Conservation (phyloP, 2,113 vertebrate genomes). For the Dipodomys stephensi region DNA sequence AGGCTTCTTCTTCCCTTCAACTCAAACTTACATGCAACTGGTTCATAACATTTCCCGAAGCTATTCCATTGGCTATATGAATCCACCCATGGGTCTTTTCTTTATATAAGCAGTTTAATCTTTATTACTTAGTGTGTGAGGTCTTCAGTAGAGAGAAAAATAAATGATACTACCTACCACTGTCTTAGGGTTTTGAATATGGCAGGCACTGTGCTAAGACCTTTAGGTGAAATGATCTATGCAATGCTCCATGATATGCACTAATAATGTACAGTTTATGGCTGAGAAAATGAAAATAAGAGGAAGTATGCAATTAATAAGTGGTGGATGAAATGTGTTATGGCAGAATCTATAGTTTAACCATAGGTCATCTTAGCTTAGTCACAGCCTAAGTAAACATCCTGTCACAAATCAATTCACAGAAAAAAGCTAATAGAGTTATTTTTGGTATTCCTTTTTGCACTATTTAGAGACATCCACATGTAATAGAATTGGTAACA, state of each 20-base stretch:
- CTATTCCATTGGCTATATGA: background rate
- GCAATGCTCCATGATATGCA: background rate
- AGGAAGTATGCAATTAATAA: background rate
- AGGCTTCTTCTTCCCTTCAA: background rate
- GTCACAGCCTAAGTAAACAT: background rate
- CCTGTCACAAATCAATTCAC: slow-evolving; percentile 1
- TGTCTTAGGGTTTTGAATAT: background rate
- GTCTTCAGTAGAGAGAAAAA: slow-evolving; percentile 20
- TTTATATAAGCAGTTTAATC: background rate
- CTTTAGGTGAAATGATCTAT: background rate
- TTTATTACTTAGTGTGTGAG: background rate
- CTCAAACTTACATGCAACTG: background rate
- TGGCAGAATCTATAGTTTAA: background rate
- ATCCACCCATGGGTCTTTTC: background rate
- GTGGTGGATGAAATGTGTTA: background rate
- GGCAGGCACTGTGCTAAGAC: background rate
- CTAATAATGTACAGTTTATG: background rate
- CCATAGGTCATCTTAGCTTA: background rate
- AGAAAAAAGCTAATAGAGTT: background rate
- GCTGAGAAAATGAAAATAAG: background rate
- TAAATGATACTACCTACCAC: background rate
- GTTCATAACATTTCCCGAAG: background rate
- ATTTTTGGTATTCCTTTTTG: background rate
- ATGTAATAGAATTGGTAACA: background rate
- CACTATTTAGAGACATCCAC: background rate